A percentile compares a stretch with the other conserved stretches of the same genome.
Conservation (phyloP, 2,113 vertebrate species). For the Clinocottus analis region DNA sequence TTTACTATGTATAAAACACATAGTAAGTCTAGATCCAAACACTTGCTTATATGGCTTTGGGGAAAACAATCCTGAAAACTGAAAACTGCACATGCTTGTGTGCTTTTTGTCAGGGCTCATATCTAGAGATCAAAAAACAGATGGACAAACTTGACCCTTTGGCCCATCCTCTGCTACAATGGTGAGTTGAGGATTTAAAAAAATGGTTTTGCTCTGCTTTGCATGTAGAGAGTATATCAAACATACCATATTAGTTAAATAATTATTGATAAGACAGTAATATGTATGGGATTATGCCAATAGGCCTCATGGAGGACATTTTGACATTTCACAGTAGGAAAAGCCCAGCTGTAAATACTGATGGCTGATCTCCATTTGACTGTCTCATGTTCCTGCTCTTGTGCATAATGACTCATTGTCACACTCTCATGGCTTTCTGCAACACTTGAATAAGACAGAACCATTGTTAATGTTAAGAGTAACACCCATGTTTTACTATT, state of each 20-base stretch:
- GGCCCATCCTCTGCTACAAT: constrained; percentile 96
- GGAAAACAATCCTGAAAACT: not conserved
- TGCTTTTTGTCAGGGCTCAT: constrained; percentile 88
- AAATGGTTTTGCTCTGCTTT: not conserved
- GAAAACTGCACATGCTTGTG: constrained; percentile 18
- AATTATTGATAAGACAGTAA: not conserved
- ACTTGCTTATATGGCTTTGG: constrained; percentile 14
- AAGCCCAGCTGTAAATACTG: not conserved
- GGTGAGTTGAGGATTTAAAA: constrained; percentile 82
- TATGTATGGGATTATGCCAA: not conserved
- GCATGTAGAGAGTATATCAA: not conserved
- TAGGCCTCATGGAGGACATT: constrained; percentile 1
- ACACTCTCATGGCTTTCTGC: not conserved
- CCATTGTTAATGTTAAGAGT: not conserved
- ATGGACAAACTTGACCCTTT: constrained; percentile 98
- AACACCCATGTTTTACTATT: not conserved
- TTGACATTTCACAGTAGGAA: not conserved
- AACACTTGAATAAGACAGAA: not conserved
- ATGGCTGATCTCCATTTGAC: not conserved
- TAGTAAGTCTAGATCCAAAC: not conserved
- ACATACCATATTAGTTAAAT: not conserved
- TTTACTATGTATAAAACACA: not conserved
- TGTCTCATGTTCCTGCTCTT: no score
- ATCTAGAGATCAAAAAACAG: constrained; percentile 99
- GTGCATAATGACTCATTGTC: not conserved